Conservation (phyloP, 2,113 vertebrate genomes). For the Upupa epops region DNA sequence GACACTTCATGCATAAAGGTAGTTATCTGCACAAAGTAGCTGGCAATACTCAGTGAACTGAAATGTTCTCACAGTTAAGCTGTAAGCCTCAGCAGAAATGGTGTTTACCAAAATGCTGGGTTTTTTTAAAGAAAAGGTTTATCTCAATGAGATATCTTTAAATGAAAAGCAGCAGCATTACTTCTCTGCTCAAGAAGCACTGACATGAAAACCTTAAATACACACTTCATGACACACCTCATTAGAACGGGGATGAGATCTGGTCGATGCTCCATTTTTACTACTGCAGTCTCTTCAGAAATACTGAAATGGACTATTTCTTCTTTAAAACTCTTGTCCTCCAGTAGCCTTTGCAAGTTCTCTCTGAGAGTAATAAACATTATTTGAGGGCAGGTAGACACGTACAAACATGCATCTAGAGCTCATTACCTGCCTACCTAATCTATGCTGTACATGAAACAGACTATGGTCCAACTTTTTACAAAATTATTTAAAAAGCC, state of each 20-base stretch:
- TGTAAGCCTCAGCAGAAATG: not conserved
- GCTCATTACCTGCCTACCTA: not conserved
- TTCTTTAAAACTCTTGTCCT: conserved; percentile 95
- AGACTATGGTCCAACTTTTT: not conserved
- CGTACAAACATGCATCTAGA: not conserved
- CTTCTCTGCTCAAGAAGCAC: not conserved
- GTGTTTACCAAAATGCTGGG: not conserved
- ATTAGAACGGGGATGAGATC: conserved; percentile 90
- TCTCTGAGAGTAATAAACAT: conserved; percentile 77
- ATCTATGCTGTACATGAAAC: not conserved
- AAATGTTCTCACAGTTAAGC: not conserved
- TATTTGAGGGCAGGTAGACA: not conserved
- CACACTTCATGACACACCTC: conserved; percentile 79
- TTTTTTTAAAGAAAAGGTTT: not conserved
- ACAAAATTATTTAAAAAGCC: not conserved
- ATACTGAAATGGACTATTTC: conserved; percentile 95
- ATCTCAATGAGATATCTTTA: not conserved
- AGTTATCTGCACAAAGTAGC: not conserved
- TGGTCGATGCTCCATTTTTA: conserved; percentile 84
- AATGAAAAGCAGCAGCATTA: not conserved
- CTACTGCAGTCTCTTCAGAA: conserved; percentile 85
- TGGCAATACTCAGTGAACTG: not conserved
- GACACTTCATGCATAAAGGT: not conserved
- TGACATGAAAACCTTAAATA: not conserved
- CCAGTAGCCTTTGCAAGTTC: conserved; percentile 89